Evolutionary conservation across 2,797 vertebrate species (phyloP), one percentile per base, ranked within the genome.

Genomic region (Poeciliopsis infans): DNA sequence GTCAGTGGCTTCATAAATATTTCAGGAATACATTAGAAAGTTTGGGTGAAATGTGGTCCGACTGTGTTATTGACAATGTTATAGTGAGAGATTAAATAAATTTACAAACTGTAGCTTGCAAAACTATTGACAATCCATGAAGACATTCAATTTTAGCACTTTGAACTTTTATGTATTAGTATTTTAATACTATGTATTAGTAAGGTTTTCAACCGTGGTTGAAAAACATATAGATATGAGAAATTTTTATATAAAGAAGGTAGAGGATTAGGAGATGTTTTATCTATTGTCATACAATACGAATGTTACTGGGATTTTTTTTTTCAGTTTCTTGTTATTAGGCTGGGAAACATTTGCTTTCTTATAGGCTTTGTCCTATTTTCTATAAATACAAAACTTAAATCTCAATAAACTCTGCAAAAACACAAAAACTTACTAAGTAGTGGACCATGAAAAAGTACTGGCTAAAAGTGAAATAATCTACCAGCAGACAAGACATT

Each of bases 1-100:
- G 78, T 76, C 51, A 85, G 82, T 86, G 82, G 74, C 71, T 80
- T 57, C 78, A 79, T 79, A 88, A 75, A 74, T 76, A 57, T 59
- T 20, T 64, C 23, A 68, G 76, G 53, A 82, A 68, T 64, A 64
- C 41, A 28, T 76, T 80, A 79, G 59, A 55, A 80, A 61, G 75
- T 75, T 82, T 73, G 75, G 82, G 82, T 70, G n/a, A 83, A 87
- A 86, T 66, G 73, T 71, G 49, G 80, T 74, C 74, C 45, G 72
- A 72, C 20, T 43, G 23, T 13, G 10, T 13, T 57, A 3, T 13
- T 41, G 12, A 41, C 16, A 39, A 66, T 23, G 4, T 39, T 39
- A 10, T 41, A 41, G 16, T 66, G 33, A 66, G 18, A 36, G 33
- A 66, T 39, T 3, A 66, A 66, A 66, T 39, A 23, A 0, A 39